A percentile compares a stretch with the other conserved stretches of the same genome.
Conservation (phyloP, 2,113 vertebrate genomes). For the Prionailurus viverrinus region DNA sequence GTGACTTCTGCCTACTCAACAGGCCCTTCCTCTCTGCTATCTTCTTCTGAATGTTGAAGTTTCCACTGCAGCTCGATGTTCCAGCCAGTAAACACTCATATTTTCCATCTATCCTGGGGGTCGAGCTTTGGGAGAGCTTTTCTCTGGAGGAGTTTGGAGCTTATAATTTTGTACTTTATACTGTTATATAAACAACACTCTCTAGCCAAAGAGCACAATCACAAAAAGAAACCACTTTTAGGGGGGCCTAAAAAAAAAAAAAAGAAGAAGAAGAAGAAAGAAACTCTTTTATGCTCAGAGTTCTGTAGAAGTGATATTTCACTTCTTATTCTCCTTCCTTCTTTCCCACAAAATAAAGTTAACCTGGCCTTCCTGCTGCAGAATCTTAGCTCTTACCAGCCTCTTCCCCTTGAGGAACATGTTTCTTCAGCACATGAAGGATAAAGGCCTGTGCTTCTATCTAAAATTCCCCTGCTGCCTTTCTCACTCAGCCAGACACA, state of each 20-base stretch:
- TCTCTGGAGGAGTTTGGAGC: conserved; percentile 72
- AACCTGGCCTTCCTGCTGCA: conserved; percentile 3
- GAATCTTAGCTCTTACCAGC: background rate
- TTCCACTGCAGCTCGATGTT: conserved; percentile 69
- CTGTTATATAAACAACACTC: conserved; percentile 77
- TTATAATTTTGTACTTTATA: conserved; percentile 82
- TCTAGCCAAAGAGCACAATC: conserved; percentile 77
- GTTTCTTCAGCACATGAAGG: background rate
- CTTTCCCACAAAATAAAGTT: conserved; percentile 38
- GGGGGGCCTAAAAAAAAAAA: background rate
- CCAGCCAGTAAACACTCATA: conserved; percentile 67
- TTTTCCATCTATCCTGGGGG: conserved; percentile 81
- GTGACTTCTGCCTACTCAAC: conserved; percentile 54
- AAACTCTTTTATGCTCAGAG: conserved; percentile 26
- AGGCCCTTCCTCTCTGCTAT: conserved; percentile 74
- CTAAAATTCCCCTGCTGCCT: background rate
- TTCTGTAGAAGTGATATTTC: conserved; percentile 17
- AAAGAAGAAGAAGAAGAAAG: background rate
- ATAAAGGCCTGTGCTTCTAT: background rate
- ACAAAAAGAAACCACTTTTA: conserved; percentile 60
- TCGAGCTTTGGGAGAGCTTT: conserved; percentile 82
- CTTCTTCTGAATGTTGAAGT: conserved; percentile 72
- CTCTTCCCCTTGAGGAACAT: background rate
- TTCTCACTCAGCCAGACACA: background rate
- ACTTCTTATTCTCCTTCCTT: background rate